Evolutionary conservation across 1,140 invertebrate genomes (phyloP), one percentile per base, ranked within the genome.

Genomic region (Pseudomyrmex flavicornis): DNA sequence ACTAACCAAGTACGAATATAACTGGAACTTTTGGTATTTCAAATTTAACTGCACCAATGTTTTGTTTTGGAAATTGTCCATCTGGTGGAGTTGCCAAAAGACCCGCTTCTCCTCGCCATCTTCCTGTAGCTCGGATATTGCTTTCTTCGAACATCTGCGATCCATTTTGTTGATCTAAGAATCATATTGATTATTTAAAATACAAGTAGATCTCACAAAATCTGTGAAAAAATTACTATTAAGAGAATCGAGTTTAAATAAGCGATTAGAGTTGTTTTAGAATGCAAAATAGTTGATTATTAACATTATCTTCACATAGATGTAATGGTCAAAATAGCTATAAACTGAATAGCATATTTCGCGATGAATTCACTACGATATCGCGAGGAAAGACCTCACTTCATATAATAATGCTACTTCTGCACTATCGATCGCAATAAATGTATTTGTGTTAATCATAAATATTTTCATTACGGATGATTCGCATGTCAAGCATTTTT

Each of bases 1-100:
- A 85, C 95, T 95, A 93, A 97, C 97, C 97, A 88, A 98, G 96
- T 83, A 98, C 96, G 94, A 98, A 98, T 95, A 98, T 97, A 90
- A 98, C 97, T 63, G 97, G 97, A 87, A 98, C 97, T 90, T 95
- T 96, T 22, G 97, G 97, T 72, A 96, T 95, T 94, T 97, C 97
- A 92, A 98, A 98, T 94, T 97, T 97, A 93, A 98, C 96, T 83
- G 96, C 95, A 85, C 96, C 96, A 75, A 95, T 95, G 93, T 97
- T 97, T 91, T 97, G 97, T 95, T 97, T 96, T 56, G 96, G 96
- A 89, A 97, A 96, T 80, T 95, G 95, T 52, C 95, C 96, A 59
- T 95, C 95, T 0, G 96, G 95, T 2, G 96, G 96, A 58, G 96
- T 97, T 56, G 93, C 89, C 86, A 94, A 86, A 58, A 94, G 91